Conservation (phyloP, 30 jellyfish, hydroid and myxozoan species). For the Sanderia malayensis region DNA sequence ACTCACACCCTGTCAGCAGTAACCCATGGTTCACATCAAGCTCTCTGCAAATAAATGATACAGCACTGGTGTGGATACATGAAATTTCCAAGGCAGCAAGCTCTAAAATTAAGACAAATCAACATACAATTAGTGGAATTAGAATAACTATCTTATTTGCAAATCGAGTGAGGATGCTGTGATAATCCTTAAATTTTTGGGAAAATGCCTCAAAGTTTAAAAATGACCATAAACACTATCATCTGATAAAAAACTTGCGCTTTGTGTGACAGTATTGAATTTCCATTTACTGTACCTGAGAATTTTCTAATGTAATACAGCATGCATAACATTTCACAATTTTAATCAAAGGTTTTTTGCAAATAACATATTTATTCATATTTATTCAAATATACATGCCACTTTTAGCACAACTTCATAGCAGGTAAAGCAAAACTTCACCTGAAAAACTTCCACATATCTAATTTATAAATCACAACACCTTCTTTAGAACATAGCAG, state of each 20-base stretch:
- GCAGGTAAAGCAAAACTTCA: too few relatives aligned
- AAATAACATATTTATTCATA: too few relatives aligned
- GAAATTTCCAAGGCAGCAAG: not conserved
- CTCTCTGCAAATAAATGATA: not conserved
- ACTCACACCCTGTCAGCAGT: not conserved
- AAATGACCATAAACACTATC: not conserved
- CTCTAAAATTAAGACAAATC: not conserved
- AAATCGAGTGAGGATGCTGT: not conserved
- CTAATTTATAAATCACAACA: too few relatives aligned
- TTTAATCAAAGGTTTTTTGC: not conserved
- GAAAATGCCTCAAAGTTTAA: not conserved
- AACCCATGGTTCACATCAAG: not conserved
- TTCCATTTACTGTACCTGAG: not conserved
- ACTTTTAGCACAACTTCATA: too few relatives aligned
- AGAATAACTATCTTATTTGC: not conserved
- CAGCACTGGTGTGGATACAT: not conserved
- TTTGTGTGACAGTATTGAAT: not conserved
- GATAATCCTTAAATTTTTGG: not conserved
- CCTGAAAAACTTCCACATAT: too few relatives aligned
- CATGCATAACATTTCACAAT: not conserved
- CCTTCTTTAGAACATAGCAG: not conserved
- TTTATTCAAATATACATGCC: too few relatives aligned
- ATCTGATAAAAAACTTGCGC: not conserved
- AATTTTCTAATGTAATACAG: not conserved
- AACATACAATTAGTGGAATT: not conserved